These are phyloP conservation scores for Icerya purchasi DNA, from an alignment of 2,888 invertebrate species.

Conservation along the genomic window DNA sequence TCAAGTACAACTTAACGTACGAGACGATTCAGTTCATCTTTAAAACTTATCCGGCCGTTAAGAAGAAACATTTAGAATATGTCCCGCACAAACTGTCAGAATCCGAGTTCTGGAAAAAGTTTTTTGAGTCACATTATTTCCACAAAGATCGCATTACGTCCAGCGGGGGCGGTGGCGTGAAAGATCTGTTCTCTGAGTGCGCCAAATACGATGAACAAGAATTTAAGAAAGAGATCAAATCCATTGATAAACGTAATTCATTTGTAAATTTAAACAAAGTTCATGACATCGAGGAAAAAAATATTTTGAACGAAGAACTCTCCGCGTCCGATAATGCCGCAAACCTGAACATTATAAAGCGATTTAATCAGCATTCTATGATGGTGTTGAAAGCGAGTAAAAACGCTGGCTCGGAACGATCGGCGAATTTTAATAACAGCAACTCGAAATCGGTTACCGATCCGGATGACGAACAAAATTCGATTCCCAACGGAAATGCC, in stretches of 20 bases:
- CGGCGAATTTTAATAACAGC: too few relatives aligned
- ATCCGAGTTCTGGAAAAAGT: constrained; percentile 96
- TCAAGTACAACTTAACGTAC: constrained; percentile 88
- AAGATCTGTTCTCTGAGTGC: constrained; percentile 94
- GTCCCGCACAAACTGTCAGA: constrained; percentile 90
- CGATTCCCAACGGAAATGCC: not conserved
- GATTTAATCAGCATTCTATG: constrained; percentile 91
- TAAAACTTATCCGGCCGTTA: constrained; percentile 95
- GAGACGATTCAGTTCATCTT: constrained; percentile 97
- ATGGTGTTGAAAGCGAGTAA: constrained; percentile 46
- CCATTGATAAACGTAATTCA: constrained; percentile 34
- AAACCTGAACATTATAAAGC: constrained; percentile 79
- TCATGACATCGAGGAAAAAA: constrained; percentile 62
- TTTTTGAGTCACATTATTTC: constrained; percentile 98
- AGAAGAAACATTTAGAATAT: constrained; percentile 85
- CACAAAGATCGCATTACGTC: constrained; percentile 79
- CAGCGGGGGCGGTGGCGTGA: too few relatives aligned
- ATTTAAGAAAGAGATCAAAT: constrained; percentile 50
- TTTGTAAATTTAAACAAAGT: constrained; percentile 52
- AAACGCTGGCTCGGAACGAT: not conserved
- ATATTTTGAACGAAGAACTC: constrained; percentile 40
- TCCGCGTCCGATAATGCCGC: constrained; percentile 36
- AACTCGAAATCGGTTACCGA: not conserved
- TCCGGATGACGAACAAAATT: not conserved
- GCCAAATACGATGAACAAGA: constrained; percentile 83